A percentile compares a stretch with the other conserved stretches of the same genome.
Evolutionary conservation across 1,140 invertebrate genomes (phyloP).

Genomic region (Episyrphus balteatus): DNA sequence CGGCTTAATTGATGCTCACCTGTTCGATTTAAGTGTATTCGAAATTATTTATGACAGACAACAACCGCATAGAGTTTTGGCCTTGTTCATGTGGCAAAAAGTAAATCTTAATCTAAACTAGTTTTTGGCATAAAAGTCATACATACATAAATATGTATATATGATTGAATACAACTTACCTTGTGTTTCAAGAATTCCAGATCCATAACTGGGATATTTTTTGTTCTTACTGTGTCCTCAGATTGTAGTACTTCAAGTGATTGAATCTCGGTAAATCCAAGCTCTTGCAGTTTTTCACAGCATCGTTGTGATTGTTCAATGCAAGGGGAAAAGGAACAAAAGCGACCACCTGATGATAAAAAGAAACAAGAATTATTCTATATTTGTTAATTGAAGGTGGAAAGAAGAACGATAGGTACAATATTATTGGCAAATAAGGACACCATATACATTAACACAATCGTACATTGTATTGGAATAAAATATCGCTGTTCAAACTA

Average conservation of each 20-base stretch:
- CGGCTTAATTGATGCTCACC: too few relatives aligned
- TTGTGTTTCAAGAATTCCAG: slow-evolving; percentile 52
- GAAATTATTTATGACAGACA: background rate
- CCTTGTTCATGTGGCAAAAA: too few relatives aligned
- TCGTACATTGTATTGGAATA: background rate
- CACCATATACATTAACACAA: background rate
- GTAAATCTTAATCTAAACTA: too few relatives aligned
- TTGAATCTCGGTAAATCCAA: slow-evolving; percentile 71
- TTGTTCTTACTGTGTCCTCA: slow-evolving; percentile 65
- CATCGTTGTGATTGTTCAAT: slow-evolving; percentile 95
- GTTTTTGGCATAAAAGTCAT: too few relatives aligned
- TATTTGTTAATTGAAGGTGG: too few relatives aligned
- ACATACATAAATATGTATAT: too few relatives aligned
- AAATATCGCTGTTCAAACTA: too few relatives aligned
- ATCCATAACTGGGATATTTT: slow-evolving; percentile 55
- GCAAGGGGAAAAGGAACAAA: slow-evolving; percentile 96
- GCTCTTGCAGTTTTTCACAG: slow-evolving; percentile 52
- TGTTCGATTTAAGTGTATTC: background rate
- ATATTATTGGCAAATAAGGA: too few relatives aligned
- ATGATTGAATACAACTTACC: slow-evolving; percentile 38
- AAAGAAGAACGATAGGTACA: too few relatives aligned
- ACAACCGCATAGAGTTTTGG: background rate
- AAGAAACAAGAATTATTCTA: background rate
- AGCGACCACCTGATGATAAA: slow-evolving; percentile 70
- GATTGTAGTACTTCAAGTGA: slow-evolving; percentile 82